These are phyloP conservation scores for Ostrea denselamellosa DNA, from an alignment of 1,140 invertebrate species.

Conservation along the genomic window DNA sequence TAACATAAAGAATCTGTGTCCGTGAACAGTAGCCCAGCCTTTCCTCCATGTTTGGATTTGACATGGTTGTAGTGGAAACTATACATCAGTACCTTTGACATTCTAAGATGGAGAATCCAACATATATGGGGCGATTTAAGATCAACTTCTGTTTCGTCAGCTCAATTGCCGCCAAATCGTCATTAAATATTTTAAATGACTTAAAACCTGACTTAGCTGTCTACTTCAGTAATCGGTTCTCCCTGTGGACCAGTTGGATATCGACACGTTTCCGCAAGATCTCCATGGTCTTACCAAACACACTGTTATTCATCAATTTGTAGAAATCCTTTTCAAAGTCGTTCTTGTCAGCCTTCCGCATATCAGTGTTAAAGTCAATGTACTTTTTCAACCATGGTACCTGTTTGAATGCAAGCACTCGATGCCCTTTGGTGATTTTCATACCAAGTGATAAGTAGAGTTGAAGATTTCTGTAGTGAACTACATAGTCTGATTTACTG, in stretches of 20 bases:
- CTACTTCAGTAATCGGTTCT: constrained; percentile 57
- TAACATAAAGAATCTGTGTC: constrained; percentile 57
- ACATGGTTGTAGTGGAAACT: background rate
- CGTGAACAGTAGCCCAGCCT: constrained; percentile 67
- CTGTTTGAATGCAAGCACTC: no score
- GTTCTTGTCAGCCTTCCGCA: no score
- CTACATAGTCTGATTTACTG: constrained; percentile 49
- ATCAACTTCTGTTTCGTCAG: constrained; percentile 57
- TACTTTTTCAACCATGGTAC: no score
- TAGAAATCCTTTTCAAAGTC: no score
- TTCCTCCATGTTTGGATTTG: background rate
- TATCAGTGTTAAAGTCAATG: no score
- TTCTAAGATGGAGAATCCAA: constrained; percentile 43
- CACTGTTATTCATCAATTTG: no score
- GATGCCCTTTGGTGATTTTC: no score
- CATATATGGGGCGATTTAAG: constrained; percentile 57
- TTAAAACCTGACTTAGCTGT: constrained; percentile 74
- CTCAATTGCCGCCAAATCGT: constrained; percentile 57
- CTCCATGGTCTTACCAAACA: no score
- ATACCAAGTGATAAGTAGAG: background rate
- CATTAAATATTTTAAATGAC: constrained; percentile 72
- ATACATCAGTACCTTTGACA: constrained; percentile 48
- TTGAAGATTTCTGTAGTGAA: constrained; percentile 50
- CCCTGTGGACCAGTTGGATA: no score
- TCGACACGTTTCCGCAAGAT: no score